Base-by-base conservation (phyloP, 2,113 vertebrate species). In the Kryptolebias marmoratus region DNA sequence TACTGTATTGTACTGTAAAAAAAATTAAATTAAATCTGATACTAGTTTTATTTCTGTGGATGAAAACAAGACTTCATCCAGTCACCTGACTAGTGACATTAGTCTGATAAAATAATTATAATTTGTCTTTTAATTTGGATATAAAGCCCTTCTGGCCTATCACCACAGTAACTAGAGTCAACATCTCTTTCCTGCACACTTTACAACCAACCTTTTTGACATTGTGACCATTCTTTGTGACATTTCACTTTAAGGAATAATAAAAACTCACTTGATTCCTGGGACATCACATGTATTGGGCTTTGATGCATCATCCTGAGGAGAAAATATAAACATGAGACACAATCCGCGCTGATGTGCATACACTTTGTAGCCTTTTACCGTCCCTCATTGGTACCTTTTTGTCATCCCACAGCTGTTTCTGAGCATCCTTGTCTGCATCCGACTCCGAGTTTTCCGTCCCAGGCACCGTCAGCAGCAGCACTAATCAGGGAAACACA, bases 241-340 rank as follows among this genome's bases (percentile, higher is more conserved):
- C 16, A 15, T 48, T 32, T 42, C 11, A 70, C 48, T 30, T 14
- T 15, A 59, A 42, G 52, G 13, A 69, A 54, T 12, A 61, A 71
- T n/a, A 52, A 52, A n/a, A 42, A 95, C 97, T 96, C 89, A 99
- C 98, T 97, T 99, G 92, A 99, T 99, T 93, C 98, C 98, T 4
- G 98, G 98, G 83, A 99, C 97, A 84, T 99, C 97, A 77, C 96
- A 97, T 16, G 96, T 95, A 88, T 97, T 98, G 61, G 96, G 94
- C 86, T 95, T 94, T 22, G 96, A 94, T 63, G 93, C 94, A 87
- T 95, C 95, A 61, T 95, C 90, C 96, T 98, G 60, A 48, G 59
- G 53, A 82, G 9, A 78, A 80, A 77, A 75, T 31, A 36, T 3
- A 75, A 58, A 22, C 10, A 9, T 80, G 30, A 82, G 55, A 31